Evolutionary conservation across 2,888 invertebrate genomes (phyloP).

Genomic region (Pristionchus japonicus): DNA sequence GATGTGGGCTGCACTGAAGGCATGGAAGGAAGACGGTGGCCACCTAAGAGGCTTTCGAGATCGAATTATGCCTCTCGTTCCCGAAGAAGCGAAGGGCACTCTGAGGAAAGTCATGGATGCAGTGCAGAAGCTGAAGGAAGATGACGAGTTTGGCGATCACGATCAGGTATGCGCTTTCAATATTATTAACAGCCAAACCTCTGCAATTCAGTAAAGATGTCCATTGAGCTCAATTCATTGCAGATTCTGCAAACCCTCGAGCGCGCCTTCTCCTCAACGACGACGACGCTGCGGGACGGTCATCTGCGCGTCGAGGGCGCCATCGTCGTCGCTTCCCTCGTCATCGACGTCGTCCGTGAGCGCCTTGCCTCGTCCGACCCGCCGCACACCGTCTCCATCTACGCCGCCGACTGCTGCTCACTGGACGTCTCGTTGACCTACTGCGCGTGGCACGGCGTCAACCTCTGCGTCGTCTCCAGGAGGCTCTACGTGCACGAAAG

Average conservation of each 20-base stretch:
- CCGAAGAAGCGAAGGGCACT: background rate
- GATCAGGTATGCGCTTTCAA: background rate
- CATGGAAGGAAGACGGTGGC: background rate
- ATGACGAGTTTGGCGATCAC: background rate
- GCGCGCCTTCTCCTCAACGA: background rate
- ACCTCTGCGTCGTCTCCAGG: constrained; percentile 1
- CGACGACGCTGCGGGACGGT: background rate
- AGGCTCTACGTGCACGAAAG: background rate
- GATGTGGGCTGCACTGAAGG: background rate
- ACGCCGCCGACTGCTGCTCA: background rate
- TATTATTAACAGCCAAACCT: too few relatives aligned
- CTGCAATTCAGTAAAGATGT: background rate
- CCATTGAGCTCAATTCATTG: background rate
- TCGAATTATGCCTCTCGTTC: background rate
- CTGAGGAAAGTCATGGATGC: background rate
- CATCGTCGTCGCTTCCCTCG: background rate
- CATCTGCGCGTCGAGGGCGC: background rate
- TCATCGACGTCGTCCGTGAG: background rate
- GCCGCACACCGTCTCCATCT: background rate
- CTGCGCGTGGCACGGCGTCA: background rate
- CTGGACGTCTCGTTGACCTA: background rate
- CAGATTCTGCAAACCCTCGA: background rate
- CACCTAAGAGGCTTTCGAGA: background rate
- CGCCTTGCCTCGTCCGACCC: background rate
- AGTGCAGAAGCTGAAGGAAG: background rate